phyloP scores from a whole-genome alignment of 2,113 vertebrate genomes.

The Galemys pyrenaicus region DNA sequence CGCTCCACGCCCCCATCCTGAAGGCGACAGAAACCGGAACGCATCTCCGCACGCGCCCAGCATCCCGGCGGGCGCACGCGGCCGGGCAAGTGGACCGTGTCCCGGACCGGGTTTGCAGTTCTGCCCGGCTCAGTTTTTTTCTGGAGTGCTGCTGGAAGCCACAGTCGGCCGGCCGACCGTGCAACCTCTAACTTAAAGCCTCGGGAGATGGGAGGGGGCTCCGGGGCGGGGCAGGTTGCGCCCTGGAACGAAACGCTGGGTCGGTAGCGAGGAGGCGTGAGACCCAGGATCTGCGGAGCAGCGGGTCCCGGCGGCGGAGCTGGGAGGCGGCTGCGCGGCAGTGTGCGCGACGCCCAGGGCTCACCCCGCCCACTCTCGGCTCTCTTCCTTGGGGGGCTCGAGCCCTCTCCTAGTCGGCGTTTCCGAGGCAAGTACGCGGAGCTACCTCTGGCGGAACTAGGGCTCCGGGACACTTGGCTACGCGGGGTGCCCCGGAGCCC shows the following conservation, averaged over 20 bases:
- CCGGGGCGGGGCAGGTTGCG: background rate
- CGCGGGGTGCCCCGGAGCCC: background rate
- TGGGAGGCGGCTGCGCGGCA: background rate
- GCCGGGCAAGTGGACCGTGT: background rate
- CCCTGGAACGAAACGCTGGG: background rate
- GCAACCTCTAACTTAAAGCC: background rate
- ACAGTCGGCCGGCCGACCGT: background rate
- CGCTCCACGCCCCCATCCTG: background rate
- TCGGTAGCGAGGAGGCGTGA: background rate
- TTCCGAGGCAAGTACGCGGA: background rate
- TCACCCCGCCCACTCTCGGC: background rate
- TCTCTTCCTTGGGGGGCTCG: background rate
- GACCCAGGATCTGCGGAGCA: background rate
- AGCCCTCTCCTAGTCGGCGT: background rate
- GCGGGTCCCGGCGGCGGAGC: background rate
- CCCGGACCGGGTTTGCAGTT: background rate
- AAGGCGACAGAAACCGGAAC: background rate
- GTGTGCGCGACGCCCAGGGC: background rate
- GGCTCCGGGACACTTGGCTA: background rate
- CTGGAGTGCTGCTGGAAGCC: conserved; percentile 23
- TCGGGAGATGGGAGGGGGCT: background rate
- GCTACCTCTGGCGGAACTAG: background rate
- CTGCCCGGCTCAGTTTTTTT: background rate
- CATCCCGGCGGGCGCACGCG: background rate
- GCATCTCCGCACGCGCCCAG: background rate